phyloP scores from a whole-genome alignment of 1,140 invertebrate genomes.

The Platyura marginata region DNA sequence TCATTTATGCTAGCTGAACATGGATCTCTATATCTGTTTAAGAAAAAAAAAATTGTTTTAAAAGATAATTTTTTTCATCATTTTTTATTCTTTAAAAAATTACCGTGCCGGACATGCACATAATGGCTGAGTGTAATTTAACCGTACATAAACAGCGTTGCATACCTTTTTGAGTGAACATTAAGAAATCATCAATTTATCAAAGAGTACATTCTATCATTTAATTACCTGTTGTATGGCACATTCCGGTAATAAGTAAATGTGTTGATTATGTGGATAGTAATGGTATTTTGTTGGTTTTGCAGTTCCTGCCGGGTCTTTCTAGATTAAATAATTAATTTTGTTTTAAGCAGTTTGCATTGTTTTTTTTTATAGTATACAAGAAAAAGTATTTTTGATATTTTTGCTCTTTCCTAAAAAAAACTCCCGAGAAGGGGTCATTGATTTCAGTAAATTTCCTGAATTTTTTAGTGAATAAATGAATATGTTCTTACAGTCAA shows the following conservation, averaged over 20 bases:
- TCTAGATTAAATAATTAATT: too few species aligned
- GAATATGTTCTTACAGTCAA: too few species aligned
- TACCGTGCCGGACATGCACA: slow-evolving; percentile 68
- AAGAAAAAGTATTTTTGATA: too few species aligned
- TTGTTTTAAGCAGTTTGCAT: too few species aligned
- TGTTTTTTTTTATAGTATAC: too few species aligned
- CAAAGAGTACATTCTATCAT: too few species aligned
- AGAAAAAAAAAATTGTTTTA: not conserved
- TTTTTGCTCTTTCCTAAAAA: too few species aligned
- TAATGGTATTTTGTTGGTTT: slow-evolving; percentile 85
- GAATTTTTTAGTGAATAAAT: too few species aligned
- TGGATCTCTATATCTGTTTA: slow-evolving; percentile 50
- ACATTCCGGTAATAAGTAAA: slow-evolving; percentile 77
- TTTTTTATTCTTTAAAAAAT: slow-evolving; percentile 2
- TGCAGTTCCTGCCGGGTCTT: slow-evolving; percentile 27
- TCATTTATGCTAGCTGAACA: slow-evolving; percentile 75
- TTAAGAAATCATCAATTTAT: too few species aligned
- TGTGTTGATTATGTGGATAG: slow-evolving; percentile 85
- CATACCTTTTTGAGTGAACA: slow-evolving; percentile 50
- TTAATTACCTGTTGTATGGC: slow-evolving; percentile 67
- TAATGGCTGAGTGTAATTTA: slow-evolving; percentile 82
- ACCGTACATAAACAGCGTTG: slow-evolving; percentile 76
- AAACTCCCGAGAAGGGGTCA: too few species aligned
- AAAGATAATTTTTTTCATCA: not conserved
- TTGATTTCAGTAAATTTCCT: too few species aligned